Conservation (phyloP, 23 tunicate species). For the Trididemnum clinides region DNA sequence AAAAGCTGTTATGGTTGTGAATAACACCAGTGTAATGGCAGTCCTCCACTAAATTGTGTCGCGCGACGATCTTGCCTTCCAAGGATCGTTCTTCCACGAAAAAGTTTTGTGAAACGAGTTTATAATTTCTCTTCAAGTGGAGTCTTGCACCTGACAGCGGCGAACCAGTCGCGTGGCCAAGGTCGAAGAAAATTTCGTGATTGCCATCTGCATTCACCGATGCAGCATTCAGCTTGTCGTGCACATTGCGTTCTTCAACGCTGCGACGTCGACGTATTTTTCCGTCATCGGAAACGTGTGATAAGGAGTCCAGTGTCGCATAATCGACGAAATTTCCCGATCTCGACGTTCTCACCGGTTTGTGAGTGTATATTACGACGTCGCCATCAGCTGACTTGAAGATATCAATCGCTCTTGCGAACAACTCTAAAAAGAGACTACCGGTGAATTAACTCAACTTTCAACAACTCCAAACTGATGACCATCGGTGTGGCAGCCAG, state of each 20-base stretch:
- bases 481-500: too few species aligned
- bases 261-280: slow-evolving; percentile 45
- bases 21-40: slow-evolving; percentile 90
- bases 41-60: slow-evolving; percentile 74
- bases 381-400: not conserved
- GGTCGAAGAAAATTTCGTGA: slow-evolving; percentile 78
- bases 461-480: too few species aligned
- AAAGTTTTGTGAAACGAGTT: slow-evolving; percentile 85
- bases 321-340: slow-evolving; percentile 61
- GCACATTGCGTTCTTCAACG: slow-evolving; percentile 23
- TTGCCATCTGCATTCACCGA: slow-evolving; percentile 59
- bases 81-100: slow-evolving; percentile 73
- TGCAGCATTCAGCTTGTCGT: slow-evolving; percentile 53
- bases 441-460: too few species aligned
- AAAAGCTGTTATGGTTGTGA: slow-evolving; percentile 83
- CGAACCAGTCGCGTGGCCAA: slow-evolving; percentile 57
- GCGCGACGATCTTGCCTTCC: slow-evolving; percentile 60
- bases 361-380: slow-evolving; percentile 17
- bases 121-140: slow-evolving; percentile 79
- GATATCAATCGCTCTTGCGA: not conserved
- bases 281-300: slow-evolving; percentile 13
- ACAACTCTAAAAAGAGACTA: not conserved
- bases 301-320: slow-evolving; percentile 59
- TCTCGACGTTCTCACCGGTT: slow-evolving; percentile 43
- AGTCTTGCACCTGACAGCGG: slow-evolving; percentile 56